phyloP scores from a whole-genome alignment of 1,140 invertebrate genomes.

The Charaxes varanes region DNA sequence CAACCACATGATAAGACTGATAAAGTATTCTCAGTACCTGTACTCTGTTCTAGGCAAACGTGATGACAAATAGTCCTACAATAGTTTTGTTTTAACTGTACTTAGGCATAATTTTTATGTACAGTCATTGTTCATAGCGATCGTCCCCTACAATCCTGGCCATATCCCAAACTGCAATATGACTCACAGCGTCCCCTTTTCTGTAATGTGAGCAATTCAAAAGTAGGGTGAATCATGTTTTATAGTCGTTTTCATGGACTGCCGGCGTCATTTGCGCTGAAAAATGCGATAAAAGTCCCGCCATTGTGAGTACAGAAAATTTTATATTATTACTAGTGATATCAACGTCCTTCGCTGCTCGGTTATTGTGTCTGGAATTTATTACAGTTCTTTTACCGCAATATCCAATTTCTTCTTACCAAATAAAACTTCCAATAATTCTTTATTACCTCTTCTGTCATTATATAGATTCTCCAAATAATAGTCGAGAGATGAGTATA shows the following conservation, averaged over 20 bases:
- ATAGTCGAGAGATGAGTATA: no score
- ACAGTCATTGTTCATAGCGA: background rate
- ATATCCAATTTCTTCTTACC: no score
- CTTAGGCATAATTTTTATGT: background rate
- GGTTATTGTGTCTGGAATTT: no score
- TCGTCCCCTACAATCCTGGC: conserved; percentile 10
- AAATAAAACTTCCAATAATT: no score
- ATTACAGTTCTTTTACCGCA: no score
- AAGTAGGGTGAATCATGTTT: conserved; percentile 14
- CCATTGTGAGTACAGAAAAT: background rate
- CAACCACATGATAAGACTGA: no score
- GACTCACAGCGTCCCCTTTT: conserved; percentile 14
- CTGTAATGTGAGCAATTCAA: conserved; percentile 8
- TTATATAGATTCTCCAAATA: no score
- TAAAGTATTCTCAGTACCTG: no score
- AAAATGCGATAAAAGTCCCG: background rate
- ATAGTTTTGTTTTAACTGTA: no score
- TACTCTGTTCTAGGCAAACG: no score
- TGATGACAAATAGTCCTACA: background rate
- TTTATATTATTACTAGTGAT: background rate
- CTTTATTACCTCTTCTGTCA: no score
- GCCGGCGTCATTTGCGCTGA: conserved; percentile 1
- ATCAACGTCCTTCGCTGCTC: no score
- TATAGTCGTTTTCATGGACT: conserved; percentile 6
- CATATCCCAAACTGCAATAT: conserved; percentile 15